phyloP scores from a whole-genome alignment of 1,140 invertebrate species.

The Myzus persicae region DNA sequence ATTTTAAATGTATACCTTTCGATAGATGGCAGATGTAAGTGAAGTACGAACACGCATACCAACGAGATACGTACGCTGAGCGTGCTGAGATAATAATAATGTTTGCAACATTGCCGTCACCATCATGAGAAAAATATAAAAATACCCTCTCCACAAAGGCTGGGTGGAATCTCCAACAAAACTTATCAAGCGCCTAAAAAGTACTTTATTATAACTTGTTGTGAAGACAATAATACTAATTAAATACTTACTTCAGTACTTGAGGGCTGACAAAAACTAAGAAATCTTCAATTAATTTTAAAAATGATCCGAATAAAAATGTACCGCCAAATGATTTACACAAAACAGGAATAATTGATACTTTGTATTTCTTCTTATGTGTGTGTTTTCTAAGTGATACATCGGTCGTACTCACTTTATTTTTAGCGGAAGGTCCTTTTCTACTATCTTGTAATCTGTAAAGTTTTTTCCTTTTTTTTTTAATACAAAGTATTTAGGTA shows the following conservation, averaged over 20 bases:
- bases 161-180: constrained; percentile 72
- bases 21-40: constrained; percentile 91
- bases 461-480: background rate
- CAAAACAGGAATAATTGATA: constrained; percentile 79
- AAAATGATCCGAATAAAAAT: constrained; percentile 80
- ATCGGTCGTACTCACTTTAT: constrained; percentile 72
- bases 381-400: constrained; percentile 69
- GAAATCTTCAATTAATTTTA: constrained; percentile 85
- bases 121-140: constrained; percentile 82
- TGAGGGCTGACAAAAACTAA: constrained; percentile 90
- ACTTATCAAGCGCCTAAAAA: constrained; percentile 75
- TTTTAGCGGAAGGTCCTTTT: constrained; percentile 67
- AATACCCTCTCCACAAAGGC: constrained; percentile 83
- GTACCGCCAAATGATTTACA: constrained; percentile 83
- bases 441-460: background rate
- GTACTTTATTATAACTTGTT: background rate
- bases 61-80: constrained; percentile 88
- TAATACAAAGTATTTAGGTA: too few species aligned
- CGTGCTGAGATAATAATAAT: constrained; percentile 87
- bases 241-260: constrained; percentile 70
- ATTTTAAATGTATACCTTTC: constrained; percentile 71
- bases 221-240: too few species aligned
- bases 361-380: constrained; percentile 67
- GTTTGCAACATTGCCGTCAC: constrained; percentile 85
- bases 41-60: constrained; percentile 91